Evolutionary conservation across 2,888 invertebrate genomes (phyloP).

Genomic region (Leucophenga montana): DNA sequence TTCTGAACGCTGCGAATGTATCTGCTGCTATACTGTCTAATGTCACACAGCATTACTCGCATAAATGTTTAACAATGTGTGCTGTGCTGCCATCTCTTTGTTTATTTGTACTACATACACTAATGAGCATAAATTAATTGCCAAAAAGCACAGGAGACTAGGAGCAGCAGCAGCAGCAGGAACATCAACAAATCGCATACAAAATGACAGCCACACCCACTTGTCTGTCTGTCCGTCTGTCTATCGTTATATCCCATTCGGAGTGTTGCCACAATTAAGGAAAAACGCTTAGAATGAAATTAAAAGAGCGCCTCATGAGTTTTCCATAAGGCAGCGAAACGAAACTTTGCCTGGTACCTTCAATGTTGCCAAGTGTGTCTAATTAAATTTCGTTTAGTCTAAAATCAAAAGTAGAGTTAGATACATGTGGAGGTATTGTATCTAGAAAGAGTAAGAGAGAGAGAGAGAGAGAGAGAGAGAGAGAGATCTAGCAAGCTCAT

Average conservation of each 20-base stretch:
- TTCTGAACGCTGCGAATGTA: too few relatives aligned
- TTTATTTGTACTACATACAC: neutral
- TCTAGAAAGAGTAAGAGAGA: too few relatives aligned
- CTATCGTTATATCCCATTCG: neutral
- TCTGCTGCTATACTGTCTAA: neutral
- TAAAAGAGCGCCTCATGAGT: neutral
- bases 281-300: slow-evolving; percentile 3
- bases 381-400: slow-evolving; percentile 20
- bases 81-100: neutral
- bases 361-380: slow-evolving; percentile 1
- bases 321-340: too few relatives aligned
- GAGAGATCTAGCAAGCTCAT: slow-evolving; percentile 5
- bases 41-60: neutral
- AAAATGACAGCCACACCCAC: neutral
- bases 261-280: neutral
- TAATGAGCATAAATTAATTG: slow-evolving; percentile 29
- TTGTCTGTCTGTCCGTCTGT: too few relatives aligned
- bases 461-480: neutral
- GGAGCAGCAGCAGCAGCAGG: neutral
- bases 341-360: too few relatives aligned
- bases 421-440: neutral
- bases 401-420: slow-evolving; percentile 2
- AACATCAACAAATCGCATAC: neutral
- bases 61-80: slow-evolving; percentile 9
- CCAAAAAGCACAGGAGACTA: slow-evolving; percentile 8